Evolutionary conservation across 37 sponge, comb jelly and placozoan genomes (phyloP), one percentile per base, ranked within the genome.

Genomic region (Tethya wilhelma): DNA sequence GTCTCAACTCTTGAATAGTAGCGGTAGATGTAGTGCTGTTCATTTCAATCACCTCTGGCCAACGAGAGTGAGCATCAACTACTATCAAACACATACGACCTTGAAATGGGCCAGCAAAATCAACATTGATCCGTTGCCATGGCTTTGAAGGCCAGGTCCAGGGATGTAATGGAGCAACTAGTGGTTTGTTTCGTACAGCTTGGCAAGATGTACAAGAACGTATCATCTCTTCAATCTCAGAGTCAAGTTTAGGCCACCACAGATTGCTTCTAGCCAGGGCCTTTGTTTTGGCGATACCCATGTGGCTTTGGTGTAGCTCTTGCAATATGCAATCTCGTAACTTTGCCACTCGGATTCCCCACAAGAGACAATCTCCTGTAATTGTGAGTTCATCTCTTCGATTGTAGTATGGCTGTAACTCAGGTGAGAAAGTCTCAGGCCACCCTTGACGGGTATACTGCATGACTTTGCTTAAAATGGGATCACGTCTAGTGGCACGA

Each of bases 1-100:
- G 44, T 64, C 44, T 34, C 64, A 71, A 37, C 17, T 22, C 31
- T 63, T 38, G n/a, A n/a, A n/a, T n/a, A n/a, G n/a, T n/a, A n/a
- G n/a, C n/a, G n/a, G n/a, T n/a, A n/a, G n/a, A n/a, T 57, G 74
- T 73, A 63, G 74, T 70, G 31, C 37, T 63, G 1, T 56, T 29
- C 68, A 65, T 69, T 11, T 68, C 37, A 6, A 32, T 12, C 19
- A 63, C 46, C 26, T 74, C 85, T 23, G 56, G 38, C 85, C 85
- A 84, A 26, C 76, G 75, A 31, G 75, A 74, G 34, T 74, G 77
- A 31, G 85, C 85, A 44, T 84, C 85, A 63, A 68, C 53, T 19
- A 79, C 59, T 33, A 84, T 22, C 25, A 77, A 29, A 45, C 46
- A 67, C 49, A 56, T 38, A 23, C 29, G 53, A 73, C 63, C 62